Evolutionary conservation across 2,113 vertebrate genomes (phyloP), one percentile per base, ranked within the genome.

Genomic region (Hirundichthys speculiger): DNA sequence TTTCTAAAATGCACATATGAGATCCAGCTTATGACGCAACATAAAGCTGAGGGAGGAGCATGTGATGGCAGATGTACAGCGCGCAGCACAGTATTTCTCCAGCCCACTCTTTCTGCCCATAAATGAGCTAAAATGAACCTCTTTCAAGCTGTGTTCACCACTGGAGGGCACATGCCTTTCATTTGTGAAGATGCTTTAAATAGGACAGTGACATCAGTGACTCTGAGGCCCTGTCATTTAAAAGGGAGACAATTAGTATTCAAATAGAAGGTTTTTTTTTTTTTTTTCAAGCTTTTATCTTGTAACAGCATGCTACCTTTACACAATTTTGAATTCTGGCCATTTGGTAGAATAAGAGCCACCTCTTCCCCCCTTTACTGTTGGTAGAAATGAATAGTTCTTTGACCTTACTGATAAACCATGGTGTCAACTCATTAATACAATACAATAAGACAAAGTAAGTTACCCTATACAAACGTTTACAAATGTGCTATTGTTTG

Each of bases 351-450:
- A 75, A 80, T 64, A 66, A 75, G 66, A 62, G 16, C 50, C 10
- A 2, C 13, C 18, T 22, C 22, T 3, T 8, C 30, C 15, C 24
- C 18, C 18, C 18, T 42, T n/a, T 16, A 24, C 34, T 13, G 51
- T 50, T 59, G 59, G 41, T 64, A 53, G 61, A 61, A 60, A 42
- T 40, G 40, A 34, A 53, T 64, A 16, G 42, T 73, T 64, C 41
- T 27, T 80, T 78, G 80, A 88, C 84, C 68, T 88, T 83, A 81
- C 62, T 80, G 72, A 77, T 80, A 83, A 76, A 87, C 57, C 56
- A 22, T 14, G 19, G 41, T 65, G 69, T 85, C 55, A 54, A 40
- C 67, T 75, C 64, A 43, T 76, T 67, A 52, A 69, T 78, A 51
- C 51, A 69, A 72, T 60, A 47, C 53, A 80, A n/a, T 55, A 41